Percentiles rank a stretch among this genome's conserved stretches.
These are phyloP conservation scores for Hetaerina titia DNA, from an alignment of 2,888 invertebrate species.

Conservation along the genomic window DNA sequence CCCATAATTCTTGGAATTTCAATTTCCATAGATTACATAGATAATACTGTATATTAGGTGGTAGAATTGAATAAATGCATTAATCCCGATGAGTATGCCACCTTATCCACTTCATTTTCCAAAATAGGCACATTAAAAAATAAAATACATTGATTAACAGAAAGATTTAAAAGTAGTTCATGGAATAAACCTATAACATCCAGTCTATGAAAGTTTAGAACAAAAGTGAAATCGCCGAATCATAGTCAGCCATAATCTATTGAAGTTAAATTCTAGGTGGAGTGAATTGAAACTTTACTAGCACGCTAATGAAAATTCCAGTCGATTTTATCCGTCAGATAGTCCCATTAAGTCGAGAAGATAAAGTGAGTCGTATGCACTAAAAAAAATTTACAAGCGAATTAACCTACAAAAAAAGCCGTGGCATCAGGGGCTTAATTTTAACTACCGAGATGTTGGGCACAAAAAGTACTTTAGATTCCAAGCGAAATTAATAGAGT, in stretches of 20 bases:
- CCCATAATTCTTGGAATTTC: no score
- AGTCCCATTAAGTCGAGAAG: not conserved
- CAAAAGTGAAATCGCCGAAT: not conserved
- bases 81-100: no score
- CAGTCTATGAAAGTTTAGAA: not conserved
- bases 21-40: no score
- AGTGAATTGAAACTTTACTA: not conserved
- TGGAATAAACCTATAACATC: not conserved
- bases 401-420: not conserved
- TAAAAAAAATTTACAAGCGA: not conserved
- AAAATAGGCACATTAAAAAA: no score
- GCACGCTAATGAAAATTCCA: conserved; percentile 2
- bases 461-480: conserved; percentile 19
- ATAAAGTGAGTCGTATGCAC: conserved; percentile 9
- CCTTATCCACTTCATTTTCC: no score
- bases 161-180: not conserved
- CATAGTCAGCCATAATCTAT: not conserved
- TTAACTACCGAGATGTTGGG: not conserved
- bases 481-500: not conserved
- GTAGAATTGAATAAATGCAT: no score
- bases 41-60: no score
- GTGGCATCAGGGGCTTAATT: not conserved
- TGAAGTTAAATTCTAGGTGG: not conserved
- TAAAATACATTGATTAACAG: no score
- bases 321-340: conserved; percentile 30